These are phyloP conservation scores for Lepilemur ruficaudatus DNA, from an alignment of 2,797 vertebrate genomes.

Conservation along the genomic window DNA sequence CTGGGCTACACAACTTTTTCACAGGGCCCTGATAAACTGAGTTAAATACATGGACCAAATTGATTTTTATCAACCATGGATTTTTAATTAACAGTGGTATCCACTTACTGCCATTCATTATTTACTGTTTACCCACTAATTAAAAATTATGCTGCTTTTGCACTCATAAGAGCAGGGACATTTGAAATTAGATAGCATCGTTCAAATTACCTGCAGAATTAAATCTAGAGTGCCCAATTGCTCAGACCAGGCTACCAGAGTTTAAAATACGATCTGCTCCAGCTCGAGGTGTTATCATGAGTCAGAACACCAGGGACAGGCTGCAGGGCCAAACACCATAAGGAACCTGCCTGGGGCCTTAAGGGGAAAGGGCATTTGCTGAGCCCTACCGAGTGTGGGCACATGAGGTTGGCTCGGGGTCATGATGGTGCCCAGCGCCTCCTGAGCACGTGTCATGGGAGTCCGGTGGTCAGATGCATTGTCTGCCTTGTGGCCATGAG, in stretches of 20 bases:
- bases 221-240: slow-evolving; percentile 50
- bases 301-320: not conserved
- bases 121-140: slow-evolving; percentile 78
- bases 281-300: not conserved
- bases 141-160: slow-evolving; percentile 76
- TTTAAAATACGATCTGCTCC: not conserved
- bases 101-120: slow-evolving; percentile 70
- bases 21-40: not conserved
- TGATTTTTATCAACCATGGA: slow-evolving; percentile 73
- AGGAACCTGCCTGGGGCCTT: not conserved
- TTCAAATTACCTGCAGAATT: slow-evolving; percentile 76
- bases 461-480: not conserved
- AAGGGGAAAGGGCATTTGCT: rapidly evolving
- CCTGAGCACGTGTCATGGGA: rapidly evolving
- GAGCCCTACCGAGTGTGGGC: rapidly evolving
- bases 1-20: slow-evolving; percentile 1
- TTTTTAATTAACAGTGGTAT: slow-evolving; percentile 75
- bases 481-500: not conserved
- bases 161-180: slow-evolving; percentile 66
- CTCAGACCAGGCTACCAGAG: slow-evolving; percentile 21
- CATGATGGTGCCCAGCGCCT: not conserved
- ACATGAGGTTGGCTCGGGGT: too few species aligned
- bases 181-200: slow-evolving; percentile 70
- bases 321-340: not conserved
- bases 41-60: slow-evolving; percentile 60